A percentile compares a stretch with the other conserved stretches of the same genome.
Conservation (phyloP, 1,140 invertebrate genomes). For the Drosophila lacertosa region DNA sequence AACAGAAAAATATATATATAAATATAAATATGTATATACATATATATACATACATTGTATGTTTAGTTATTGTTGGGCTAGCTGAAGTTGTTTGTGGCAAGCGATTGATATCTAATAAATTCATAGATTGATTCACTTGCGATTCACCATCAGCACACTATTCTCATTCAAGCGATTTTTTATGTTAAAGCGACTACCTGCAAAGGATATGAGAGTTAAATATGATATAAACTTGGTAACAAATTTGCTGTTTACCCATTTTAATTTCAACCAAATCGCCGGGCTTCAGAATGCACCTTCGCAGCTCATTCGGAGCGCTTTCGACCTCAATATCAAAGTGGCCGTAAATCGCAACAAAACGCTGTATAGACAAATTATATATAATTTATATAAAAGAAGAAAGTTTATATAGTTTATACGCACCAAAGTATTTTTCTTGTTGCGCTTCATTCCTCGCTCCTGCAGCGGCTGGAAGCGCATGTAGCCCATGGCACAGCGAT, state of each 20-base stretch:
- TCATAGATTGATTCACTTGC: too few species aligned
- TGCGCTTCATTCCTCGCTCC: conserved; percentile 29
- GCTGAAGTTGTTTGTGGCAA: too few species aligned
- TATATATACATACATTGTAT: not conserved
- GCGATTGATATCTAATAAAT: too few species aligned
- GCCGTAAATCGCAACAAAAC: conserved; percentile 46
- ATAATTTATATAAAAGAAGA: not conserved
- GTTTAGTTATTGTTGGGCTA: too few species aligned
- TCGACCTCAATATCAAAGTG: conserved; percentile 35
- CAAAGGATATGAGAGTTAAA: not conserved
- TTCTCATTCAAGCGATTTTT: conserved; percentile 41
- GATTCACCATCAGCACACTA: conserved; percentile 47
- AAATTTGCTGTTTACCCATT: conserved; percentile 35
- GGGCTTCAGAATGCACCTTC: conserved; percentile 17
- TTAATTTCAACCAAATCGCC: conserved; percentile 68
- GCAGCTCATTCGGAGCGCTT: not conserved
- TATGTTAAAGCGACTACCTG: conserved; percentile 48
- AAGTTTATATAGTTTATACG: not conserved
- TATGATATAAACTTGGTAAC: not conserved
- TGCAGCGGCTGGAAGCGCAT: conserved; percentile 61
- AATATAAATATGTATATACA: too few species aligned
- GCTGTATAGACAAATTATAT: not conserved
- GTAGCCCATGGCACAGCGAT: conserved; percentile 50
- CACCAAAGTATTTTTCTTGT: conserved; percentile 39
- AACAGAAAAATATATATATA: not conserved